Evolutionary conservation across 2,797 vertebrate species (phyloP).

Genomic region (Melanogrammus aeglefinus): DNA sequence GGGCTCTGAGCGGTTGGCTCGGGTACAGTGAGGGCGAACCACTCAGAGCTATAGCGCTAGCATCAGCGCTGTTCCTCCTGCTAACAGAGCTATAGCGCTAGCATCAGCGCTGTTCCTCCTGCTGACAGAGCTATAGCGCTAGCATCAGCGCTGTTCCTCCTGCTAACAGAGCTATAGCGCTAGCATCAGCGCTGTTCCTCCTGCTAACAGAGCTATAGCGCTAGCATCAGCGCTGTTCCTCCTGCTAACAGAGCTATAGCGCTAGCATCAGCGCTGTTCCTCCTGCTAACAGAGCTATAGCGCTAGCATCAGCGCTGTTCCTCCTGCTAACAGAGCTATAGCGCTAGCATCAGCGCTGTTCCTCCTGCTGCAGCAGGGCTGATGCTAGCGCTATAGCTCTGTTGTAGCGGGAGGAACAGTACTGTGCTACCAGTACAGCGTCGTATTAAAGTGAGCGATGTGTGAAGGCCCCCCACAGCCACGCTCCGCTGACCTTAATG

Average conservation of each 20-base stretch:
- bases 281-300: background rate
- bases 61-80: background rate
- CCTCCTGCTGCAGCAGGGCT: too few species aligned
- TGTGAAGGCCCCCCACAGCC: background rate
- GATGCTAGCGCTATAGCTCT: too few species aligned
- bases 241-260: too few species aligned
- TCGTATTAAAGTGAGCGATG: background rate
- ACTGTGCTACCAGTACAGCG: background rate
- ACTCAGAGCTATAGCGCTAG: background rate
- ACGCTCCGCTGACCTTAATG: conserved; percentile 6
- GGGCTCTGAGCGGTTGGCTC: too few species aligned
- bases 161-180: too few species aligned
- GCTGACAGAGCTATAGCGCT: background rate
- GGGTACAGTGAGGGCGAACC: too few species aligned
- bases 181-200: too few species aligned
- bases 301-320: background rate
- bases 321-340: background rate
- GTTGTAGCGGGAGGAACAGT: too few species aligned
- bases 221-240: too few species aligned
- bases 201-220: too few species aligned
- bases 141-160: too few species aligned
- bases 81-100: background rate
- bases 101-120: background rate
- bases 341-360: background rate
- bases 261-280: too few species aligned